Evolutionary conservation across 2,113 vertebrate genomes (phyloP), one percentile per base, ranked within the genome.

Genomic region (Mola mola): DNA sequence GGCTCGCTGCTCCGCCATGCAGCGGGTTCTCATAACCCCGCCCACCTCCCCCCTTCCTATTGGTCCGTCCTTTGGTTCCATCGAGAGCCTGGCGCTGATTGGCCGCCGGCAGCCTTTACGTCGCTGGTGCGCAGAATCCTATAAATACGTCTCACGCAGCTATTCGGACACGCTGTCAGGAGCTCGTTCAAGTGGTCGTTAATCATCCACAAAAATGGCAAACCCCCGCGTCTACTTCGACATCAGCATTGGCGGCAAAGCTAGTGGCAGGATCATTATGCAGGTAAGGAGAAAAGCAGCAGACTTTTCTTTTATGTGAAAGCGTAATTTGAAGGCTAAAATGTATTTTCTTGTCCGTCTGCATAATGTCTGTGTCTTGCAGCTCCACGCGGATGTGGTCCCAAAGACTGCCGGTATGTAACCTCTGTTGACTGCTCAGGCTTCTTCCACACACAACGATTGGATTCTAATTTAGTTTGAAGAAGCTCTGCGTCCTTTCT

Each of bases 321-420:
- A 33, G 20, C 12, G 21, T 15, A 22, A 24, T n/a, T n/a, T n/a
- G n/a, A n/a, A n/a, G n/a, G n/a, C 42, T 22, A 1, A 4, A 8
- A n/a, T 16, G 26, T 22, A 1, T 33, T 25, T 11, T 1, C 8
- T 33, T 33, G 3, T 10, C 8, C 6, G 8, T 33, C 8, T 7
- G 1, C 2, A 5, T 3, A 20, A 6, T 66, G 17, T 73, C 5
- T 75, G 17, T 72, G 21, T 69, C 29, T 60, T 68, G 36, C 90
- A 98, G 96, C 89, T 98, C 15, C 93, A 90, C 13, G 84, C 88
- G 36, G 95, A 98, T 70, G 93, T 93, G 33, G 95, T 97, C n/a
- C 96, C 96, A 31, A 96, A 94, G 88, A 98, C 96, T 43, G 95
- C 94, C 87, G 95, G 95, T 85, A 66, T 25, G 80, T 95, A 33